These are phyloP conservation scores for Micromys minutus DNA, from an alignment of 2,113 vertebrate genomes.

Conservation along the genomic window DNA sequence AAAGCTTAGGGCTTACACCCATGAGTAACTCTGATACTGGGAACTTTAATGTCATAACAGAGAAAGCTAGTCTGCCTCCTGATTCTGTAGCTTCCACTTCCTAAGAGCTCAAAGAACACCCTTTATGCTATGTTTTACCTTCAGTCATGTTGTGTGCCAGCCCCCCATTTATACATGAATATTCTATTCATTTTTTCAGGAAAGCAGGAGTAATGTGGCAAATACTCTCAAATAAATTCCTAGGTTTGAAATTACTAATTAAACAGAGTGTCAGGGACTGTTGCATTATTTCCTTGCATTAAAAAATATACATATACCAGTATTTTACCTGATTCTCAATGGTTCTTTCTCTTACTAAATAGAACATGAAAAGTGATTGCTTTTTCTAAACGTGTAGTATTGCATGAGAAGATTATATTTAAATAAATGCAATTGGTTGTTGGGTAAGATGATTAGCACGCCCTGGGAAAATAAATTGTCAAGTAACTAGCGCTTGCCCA, in stretches of 20 bases:
- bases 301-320: neutral
- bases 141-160: neutral
- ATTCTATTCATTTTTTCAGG: neutral
- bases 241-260: neutral
- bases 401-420: slow-evolving; percentile 27
- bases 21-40: accelerated
- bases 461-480: slow-evolving; percentile 50
- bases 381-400: slow-evolving; percentile 16
- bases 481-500: slow-evolving; percentile 23
- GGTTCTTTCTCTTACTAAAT: neutral
- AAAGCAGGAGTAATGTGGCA: neutral
- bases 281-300: neutral
- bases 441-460: slow-evolving; percentile 64
- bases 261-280: neutral
- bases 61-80: neutral
- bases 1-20: neutral
- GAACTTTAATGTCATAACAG: neutral
- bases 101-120: neutral
- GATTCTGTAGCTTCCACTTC: neutral
- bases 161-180: neutral
- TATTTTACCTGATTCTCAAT: neutral
- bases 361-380: slow-evolving; percentile 26
- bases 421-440: slow-evolving; percentile 53
- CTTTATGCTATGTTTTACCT: neutral
- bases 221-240: neutral